Evolutionary conservation across 2,888 invertebrate species (phyloP), one percentile per base, ranked within the genome.

Genomic region (Ochlodes sylvanus): DNA sequence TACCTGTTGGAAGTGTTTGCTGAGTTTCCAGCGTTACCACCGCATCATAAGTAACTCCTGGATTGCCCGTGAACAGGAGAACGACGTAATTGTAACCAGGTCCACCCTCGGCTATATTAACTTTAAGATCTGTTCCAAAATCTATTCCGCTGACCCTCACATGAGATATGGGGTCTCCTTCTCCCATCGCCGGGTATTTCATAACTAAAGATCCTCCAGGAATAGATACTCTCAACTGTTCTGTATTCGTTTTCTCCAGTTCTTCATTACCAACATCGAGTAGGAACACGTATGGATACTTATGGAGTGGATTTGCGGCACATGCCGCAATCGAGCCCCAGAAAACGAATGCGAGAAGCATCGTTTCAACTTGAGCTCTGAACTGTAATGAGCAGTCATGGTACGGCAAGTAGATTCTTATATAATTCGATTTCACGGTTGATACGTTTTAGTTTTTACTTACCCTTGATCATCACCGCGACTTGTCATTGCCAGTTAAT

Each of bases 261-360:
- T 91, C 92, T 87, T 93, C 93, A 85, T 93, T 93, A 57, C 93
- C 93, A 56, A 92, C 82, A 72, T 93, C 93, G 21, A 93, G 77
- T 34, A 92, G 75, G 70, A 92, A 93, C 55, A 89, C 87, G 71
- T 84, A 92, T 1, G 93, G 93, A 67, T 91, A 92, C 74, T 90
- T 90, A 71, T 90, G 89, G 63, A 90, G 87, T 7, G 93, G 89
- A 77, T 83, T 88, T 0, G 86, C 88, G 10, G 78, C 69, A 21
- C 76, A 50, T 17, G 62, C 74, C 14, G 84, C 69, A 57, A 78
- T 75, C 66, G 81, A 71, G 61, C 85, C 69, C 69, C 70, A 77
- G 67, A 83, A 44, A 17, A 86, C 14, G 10, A 85, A 74, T 73
- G 77, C 76, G 69, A 87, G 79, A 81, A 87, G 77, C 87, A 93